These are phyloP conservation scores for Diacarnus erythraeanus DNA, from an alignment of 37 sponge, comb jelly and placozoan species.

Conservation along the genomic window DNA sequence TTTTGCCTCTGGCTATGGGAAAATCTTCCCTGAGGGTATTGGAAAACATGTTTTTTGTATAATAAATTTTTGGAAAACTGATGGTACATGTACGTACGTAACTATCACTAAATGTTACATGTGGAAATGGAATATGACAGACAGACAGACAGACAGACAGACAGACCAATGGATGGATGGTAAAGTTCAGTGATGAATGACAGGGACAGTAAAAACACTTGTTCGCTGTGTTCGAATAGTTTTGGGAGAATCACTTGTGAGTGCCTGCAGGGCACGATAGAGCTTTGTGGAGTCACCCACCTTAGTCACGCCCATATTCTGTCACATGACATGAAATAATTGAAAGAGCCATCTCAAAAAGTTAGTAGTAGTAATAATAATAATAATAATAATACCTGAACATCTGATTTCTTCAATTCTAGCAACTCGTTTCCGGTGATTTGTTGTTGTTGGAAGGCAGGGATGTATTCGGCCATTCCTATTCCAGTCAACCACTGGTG, in stretches of 20 bases:
- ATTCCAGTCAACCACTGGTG: slow-evolving; percentile 63
- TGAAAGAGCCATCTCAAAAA: too few relatives aligned
- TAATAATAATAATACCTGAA: slow-evolving; percentile 1
- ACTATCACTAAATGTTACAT: too few relatives aligned
- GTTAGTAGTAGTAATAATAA: too few relatives aligned
- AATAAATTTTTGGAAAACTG: too few relatives aligned
- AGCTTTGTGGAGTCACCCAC: slow-evolving; percentile 54
- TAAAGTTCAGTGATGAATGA: not conserved
- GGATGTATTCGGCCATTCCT: slow-evolving; percentile 46
- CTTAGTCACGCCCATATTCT: slow-evolving; percentile 68
- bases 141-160: not conserved
- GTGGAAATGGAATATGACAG: not conserved
- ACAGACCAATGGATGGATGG: not conserved
- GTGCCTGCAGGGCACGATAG: slow-evolving; percentile 21
- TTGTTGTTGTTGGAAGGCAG: slow-evolving; percentile 32
- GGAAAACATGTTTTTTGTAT: too few relatives aligned
- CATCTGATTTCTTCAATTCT: slow-evolving; percentile 12
- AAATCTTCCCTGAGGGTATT: too few relatives aligned
- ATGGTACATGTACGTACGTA: too few relatives aligned
- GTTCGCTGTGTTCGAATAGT: not conserved
- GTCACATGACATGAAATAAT: not conserved
- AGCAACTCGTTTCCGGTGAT: slow-evolving; percentile 52
- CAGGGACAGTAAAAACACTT: not conserved
- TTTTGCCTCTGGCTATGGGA: too few relatives aligned
- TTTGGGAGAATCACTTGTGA: not conserved